Conservation (phyloP, 2,888 invertebrate genomes). For the Phlogophora meticulosa region DNA sequence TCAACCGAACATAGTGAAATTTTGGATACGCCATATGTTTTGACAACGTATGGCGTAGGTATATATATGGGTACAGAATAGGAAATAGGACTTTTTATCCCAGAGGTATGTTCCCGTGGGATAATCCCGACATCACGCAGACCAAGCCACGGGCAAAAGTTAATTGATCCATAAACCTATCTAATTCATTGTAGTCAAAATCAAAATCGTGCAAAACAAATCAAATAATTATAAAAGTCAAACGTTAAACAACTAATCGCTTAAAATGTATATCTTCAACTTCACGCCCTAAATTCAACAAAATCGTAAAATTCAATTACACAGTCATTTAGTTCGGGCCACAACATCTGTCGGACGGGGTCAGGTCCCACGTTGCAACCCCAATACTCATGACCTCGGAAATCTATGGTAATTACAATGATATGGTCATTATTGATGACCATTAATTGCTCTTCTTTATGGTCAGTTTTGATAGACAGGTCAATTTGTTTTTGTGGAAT, state of each 20-base stretch:
- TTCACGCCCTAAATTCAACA: constrained; percentile 45
- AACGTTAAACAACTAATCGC: constrained; percentile 5
- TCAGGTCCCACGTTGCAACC: constrained; percentile 68
- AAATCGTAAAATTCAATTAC: constrained; percentile 38
- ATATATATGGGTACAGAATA: too few relatives aligned
- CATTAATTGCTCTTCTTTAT: constrained; percentile 50
- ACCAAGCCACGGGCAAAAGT: too few relatives aligned
- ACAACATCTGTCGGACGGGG: constrained; percentile 44
- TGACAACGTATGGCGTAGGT: too few relatives aligned
- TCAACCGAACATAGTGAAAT: too few relatives aligned
- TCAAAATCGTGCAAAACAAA: constrained; percentile 33
- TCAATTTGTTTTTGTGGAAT: constrained; percentile 15
- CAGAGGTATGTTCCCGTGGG: too few relatives aligned
- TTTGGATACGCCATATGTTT: too few relatives aligned
- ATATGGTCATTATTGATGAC: constrained; percentile 38
- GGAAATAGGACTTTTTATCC: too few relatives aligned
- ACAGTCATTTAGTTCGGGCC: constrained; percentile 30
- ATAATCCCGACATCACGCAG: too few relatives aligned
- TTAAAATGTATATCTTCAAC: constrained; percentile 12
- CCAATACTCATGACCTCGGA: constrained; percentile 63
- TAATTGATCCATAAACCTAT: constrained; percentile 7
- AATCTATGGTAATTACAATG: constrained; percentile 59
- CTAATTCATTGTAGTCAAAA: not conserved
- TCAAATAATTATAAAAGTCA: constrained; percentile 20
- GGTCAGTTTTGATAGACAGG: constrained; percentile 2